Evolutionary conservation across 2,888 invertebrate species (phyloP).

Genomic region (Acanthoscelides obtectus): DNA sequence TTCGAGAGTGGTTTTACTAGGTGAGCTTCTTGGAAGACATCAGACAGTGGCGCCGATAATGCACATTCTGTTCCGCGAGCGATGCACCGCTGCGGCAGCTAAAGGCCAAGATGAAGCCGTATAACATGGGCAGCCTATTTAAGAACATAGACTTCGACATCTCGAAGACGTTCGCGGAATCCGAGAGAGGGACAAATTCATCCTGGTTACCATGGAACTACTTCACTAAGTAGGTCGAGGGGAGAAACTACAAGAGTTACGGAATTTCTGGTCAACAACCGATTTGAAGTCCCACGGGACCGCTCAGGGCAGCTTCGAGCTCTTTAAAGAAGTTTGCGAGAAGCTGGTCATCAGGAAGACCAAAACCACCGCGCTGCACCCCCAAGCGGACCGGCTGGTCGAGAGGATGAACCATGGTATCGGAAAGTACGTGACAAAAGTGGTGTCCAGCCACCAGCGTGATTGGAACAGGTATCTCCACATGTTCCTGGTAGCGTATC

Average conservation of each 20-base stretch:
- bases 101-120: too few relatives aligned
- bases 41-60: constrained; percentile 3
- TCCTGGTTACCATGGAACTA: constrained; percentile 11
- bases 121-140: too few relatives aligned
- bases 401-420: constrained; percentile 1
- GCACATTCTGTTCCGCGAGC: constrained; percentile 10
- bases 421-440: not conserved
- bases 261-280: constrained; percentile 19
- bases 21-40: too few relatives aligned
- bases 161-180: constrained; percentile 21
- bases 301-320: constrained; percentile 32
- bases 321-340: constrained; percentile 24
- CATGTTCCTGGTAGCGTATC: constrained; percentile 3
- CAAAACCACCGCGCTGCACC: constrained; percentile 2
- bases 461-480: constrained; percentile 1
- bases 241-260: constrained; percentile 19
- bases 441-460: not conserved
- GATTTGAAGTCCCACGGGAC: constrained; percentile 20
- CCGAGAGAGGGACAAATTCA: constrained; percentile 12
- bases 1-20: too few relatives aligned
- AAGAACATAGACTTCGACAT: constrained; percentile 23
- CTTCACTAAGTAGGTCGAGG: constrained; percentile 9
- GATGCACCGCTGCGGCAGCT: too few relatives aligned
- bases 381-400: constrained; percentile 4
- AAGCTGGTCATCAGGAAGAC: constrained; percentile 26